Percentiles rank a stretch among this genome's conserved stretches.
These are phyloP conservation scores for Platichthys flesus DNA, from an alignment of 2,113 vertebrate genomes.

Conservation along the genomic window DNA sequence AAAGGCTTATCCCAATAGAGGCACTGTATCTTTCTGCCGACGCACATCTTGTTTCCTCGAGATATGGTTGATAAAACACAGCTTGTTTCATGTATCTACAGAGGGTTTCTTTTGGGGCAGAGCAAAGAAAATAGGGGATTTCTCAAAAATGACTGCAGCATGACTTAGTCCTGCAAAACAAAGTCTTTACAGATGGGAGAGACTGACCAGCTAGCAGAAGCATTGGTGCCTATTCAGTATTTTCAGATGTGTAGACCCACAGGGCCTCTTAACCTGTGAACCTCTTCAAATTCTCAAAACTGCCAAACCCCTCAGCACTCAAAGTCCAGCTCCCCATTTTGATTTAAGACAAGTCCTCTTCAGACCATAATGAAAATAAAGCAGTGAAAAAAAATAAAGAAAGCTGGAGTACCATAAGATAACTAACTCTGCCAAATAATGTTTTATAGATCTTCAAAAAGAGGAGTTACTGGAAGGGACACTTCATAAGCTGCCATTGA, in stretches of 20 bases:
- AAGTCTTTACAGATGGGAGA: constrained; percentile 2
- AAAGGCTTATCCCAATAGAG: constrained; percentile 52
- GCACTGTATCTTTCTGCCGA: constrained; percentile 51
- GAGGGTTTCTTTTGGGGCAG: constrained; percentile 23
- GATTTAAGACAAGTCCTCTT: constrained; percentile 58
- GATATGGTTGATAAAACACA: constrained; percentile 37
- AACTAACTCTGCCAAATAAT: constrained; percentile 49
- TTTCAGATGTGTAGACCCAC: constrained; percentile 39
- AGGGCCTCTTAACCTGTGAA: constrained; percentile 21
- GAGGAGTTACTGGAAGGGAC: not conserved
- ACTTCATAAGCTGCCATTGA: not conserved
- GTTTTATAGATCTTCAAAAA: constrained; percentile 54
- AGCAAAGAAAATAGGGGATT: not conserved
- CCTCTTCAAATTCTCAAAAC: constrained; percentile 34
- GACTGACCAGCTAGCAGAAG: constrained; percentile 16
- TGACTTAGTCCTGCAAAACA: constrained; percentile 17
- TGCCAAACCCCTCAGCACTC: constrained; percentile 48
- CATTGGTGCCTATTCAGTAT: constrained; percentile 9
- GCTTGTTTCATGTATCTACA: constrained; percentile 54
- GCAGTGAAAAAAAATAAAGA: not conserved
- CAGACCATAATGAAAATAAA: constrained; percentile 23
- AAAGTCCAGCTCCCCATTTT: constrained; percentile 38
- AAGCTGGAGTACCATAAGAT: constrained; percentile 51
- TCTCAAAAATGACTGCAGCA: not conserved
- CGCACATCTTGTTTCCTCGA: constrained; percentile 62